Evolutionary conservation across 2,888 invertebrate genomes (phyloP).

Genomic region (Andrena haemorrhoa): DNA sequence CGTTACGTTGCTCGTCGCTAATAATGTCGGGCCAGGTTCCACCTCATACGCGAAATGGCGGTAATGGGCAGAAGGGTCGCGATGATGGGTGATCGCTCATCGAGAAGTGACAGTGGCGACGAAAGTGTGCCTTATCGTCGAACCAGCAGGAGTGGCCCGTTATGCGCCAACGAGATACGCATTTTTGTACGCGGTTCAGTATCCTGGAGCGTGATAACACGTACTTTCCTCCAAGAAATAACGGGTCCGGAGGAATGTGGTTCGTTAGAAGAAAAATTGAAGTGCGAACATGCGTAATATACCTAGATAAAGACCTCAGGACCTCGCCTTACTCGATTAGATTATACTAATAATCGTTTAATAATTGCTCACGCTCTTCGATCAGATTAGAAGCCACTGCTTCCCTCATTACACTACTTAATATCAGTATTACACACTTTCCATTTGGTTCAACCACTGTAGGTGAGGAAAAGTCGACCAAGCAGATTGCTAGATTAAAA

Average conservation of each 20-base stretch:
- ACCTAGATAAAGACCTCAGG: background rate
- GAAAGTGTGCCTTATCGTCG: constrained; percentile 72
- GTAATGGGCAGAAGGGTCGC: constrained; percentile 67
- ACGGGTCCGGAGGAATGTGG: background rate
- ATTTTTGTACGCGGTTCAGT: constrained; percentile 1
- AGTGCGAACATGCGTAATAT: background rate
- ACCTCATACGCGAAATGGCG: constrained; percentile 61
- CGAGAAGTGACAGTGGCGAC: constrained; percentile 66
- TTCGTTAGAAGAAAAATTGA: constrained; percentile 9
- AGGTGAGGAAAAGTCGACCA: too few relatives aligned
- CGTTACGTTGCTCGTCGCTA: constrained; percentile 50
- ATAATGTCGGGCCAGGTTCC: constrained; percentile 48
- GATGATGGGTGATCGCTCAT: constrained; percentile 73
- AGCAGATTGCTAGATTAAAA: too few relatives aligned
- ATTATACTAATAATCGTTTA: background rate
- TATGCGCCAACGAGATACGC: constrained; percentile 15
- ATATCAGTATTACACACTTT: background rate
- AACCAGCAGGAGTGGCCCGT: constrained; percentile 19
- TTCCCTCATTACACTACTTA: background rate
- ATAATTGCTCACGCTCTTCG: background rate
- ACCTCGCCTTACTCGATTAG: background rate
- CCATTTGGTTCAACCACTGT: background rate
- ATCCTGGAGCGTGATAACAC: background rate
- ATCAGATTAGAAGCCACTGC: background rate
- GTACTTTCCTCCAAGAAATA: background rate